phyloP scores from a whole-genome alignment of 1,140 invertebrate genomes.

The Amphibalanus amphitrite region DNA sequence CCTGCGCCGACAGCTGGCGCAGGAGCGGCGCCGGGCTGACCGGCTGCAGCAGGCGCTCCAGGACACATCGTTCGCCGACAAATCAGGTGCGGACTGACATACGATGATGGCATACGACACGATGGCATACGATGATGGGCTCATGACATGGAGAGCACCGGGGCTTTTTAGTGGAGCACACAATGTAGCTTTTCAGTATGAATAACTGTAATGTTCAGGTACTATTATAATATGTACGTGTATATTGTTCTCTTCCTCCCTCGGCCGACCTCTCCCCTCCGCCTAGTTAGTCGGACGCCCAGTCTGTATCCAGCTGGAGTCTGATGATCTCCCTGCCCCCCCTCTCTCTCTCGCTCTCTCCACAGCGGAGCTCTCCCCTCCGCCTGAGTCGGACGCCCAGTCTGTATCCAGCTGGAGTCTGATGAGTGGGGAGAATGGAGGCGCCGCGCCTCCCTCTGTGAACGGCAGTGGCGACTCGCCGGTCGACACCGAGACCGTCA shows the following conservation, averaged over 20 bases:
- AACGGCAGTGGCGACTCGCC: slow-evolving; percentile 8
- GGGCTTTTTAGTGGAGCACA: too few species aligned
- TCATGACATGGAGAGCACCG: too few species aligned
- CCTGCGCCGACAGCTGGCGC: slow-evolving; percentile 32
- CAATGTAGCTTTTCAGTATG: too few species aligned
- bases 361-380: background rate
- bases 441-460: background rate
- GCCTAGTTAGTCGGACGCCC: slow-evolving; percentile 12
- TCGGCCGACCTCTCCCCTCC: background rate
- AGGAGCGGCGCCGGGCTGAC: slow-evolving; percentile 32
- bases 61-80: background rate
- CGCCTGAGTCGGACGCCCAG: slow-evolving; percentile 13
- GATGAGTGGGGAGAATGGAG: slow-evolving; percentile 18
- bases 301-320: slow-evolving; percentile 23
- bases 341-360: too few species aligned
- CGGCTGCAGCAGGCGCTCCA: slow-evolving; percentile 29
- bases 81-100: too few species aligned
- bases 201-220: too few species aligned
- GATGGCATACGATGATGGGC: too few species aligned
- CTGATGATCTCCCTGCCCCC: too few species aligned
- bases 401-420: slow-evolving; percentile 23
- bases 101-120: too few species aligned
- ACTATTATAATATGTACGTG: too few species aligned
- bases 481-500: background rate
- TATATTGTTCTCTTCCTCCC: too few species aligned